Evolutionary conservation across 2,113 vertebrate genomes (phyloP), one percentile per base, ranked within the genome.

Genomic region (Harpagus bidentatus): DNA sequence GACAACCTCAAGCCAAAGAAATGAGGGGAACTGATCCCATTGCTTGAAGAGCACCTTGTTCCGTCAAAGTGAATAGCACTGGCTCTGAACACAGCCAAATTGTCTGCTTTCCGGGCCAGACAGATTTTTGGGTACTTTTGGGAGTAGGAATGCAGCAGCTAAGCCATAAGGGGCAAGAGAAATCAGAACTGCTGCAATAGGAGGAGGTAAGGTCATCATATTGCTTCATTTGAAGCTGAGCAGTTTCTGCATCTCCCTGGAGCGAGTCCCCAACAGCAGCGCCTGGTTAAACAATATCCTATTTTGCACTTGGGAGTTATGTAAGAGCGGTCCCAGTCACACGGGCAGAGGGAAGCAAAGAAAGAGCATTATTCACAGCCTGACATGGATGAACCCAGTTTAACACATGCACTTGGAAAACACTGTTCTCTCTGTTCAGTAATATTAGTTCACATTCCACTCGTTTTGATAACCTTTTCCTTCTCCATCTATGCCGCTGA

Each of bases 401-500:
- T 96, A 92, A 95, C 93, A 88, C 96, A 94, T 84, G 96, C 96
- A 63, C 95, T 96, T 93, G 86, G 95, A 95, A 98, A 97, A 98
- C 98, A 98, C 97, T 98, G 95, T 83, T 73, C 96, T 92, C 97
- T 98, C 97, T 98, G 97, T 98, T 96, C 80, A 12, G 97, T 79
- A 97, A 98, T 96, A 97, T 97, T 96, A 97, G 95, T 97, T 72
- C 95, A 97, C 97, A 98, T 97, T 97, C 97, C 96, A 94, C 76
- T 94, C 95, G 86, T 98, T 98, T 97, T 97, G 98, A 98, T 98
- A 98, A 98, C 97, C 98, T 97, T 92, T 93, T 94, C 95, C 86
- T 97, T 96, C 88, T 63, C 43, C 90, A 67, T 72, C 86, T 74
- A 71, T 72, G 26, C 55, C 7, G 4, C 59, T 53, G 65, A 47